Base-by-base conservation (phyloP, 2,888 invertebrate species). In the Loripinus fragilis region DNA sequence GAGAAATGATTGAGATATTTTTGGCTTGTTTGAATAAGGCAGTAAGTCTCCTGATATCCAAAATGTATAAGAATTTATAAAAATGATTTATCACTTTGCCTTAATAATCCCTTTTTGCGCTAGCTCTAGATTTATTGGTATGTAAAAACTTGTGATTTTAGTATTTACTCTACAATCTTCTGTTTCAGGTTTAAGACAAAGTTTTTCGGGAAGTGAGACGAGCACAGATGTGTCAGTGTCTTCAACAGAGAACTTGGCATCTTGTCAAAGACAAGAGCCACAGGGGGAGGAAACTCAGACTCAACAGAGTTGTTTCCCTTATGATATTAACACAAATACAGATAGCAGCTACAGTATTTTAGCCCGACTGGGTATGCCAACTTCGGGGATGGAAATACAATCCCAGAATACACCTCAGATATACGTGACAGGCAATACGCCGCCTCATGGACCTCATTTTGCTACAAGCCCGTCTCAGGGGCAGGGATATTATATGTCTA, bases 181-280 rank as follows among this genome's bases (percentile, higher is more conserved):
- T 15, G 25, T 69, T 68, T 38, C 86, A 41, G 96, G 96, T 90
- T 97, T 96, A 84, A 97, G 95, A 0, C 92, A 97, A 95, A 97
- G 96, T 93, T 94, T 97, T 87, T 97, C 97, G 87, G 97, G 97
- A 48, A 97, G 97, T 93, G 97, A 97, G 94, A 97, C 97, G 7
- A 92, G 92, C 83, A 92, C 92, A 20, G 97, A 97, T 95, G 96
- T 97, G 76, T 97, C 97, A 20, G 86, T 92, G 68, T 97, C 97
- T 3, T 97, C 97, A 23, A 97, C 96, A 88, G 97, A 98, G 94
- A 98, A 97, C 94, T 94, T 98, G 83, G 97, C 91, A 25, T 87
- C 88, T 1, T 87, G 87, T 33, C 87, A 87, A 64, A 95, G 98
- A 48, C 97, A 97, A 91, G 98, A 98, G 92, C 98, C 98, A 0